Conservation (phyloP, 2,888 invertebrate genomes). For the Habroteleia sp. region DNA sequence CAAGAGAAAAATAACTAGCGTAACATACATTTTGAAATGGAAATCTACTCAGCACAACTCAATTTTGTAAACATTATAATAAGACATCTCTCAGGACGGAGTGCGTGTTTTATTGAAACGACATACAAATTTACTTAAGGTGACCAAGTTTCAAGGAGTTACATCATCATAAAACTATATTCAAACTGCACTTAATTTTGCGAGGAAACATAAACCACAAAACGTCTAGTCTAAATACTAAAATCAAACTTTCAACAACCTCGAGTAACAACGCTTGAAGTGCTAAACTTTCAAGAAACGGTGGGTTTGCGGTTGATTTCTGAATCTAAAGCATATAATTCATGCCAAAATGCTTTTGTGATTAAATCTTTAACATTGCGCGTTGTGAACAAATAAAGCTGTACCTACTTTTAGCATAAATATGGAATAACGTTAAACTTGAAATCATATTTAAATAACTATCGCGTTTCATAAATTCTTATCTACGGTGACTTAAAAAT, state of each 20-base stretch:
- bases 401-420: constrained; percentile 5
- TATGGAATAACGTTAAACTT: constrained; percentile 8
- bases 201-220: constrained; percentile 39
- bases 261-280: constrained; percentile 27
- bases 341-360: constrained; percentile 29
- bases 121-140: constrained; percentile 33
- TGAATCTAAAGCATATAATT: constrained; percentile 40
- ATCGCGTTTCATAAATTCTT: constrained; percentile 14
- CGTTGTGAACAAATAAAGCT: constrained; percentile 4
- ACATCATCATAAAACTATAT: constrained; percentile 53
- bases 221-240: constrained; percentile 43
- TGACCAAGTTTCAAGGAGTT: constrained; percentile 49
- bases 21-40: too few species aligned
- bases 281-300: constrained; percentile 37
- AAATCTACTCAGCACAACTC: too few species aligned
- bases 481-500: background rate
- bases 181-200: constrained; percentile 42
- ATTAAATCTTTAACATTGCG: constrained; percentile 17
- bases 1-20: too few species aligned
- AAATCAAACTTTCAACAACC: constrained; percentile 51
- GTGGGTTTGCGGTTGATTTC: constrained; percentile 27
- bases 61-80: too few species aligned
- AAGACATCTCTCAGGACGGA: too few species aligned
- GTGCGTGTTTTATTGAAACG: constrained; percentile 21
- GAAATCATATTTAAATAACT: constrained; percentile 4